Evolutionary conservation across 2,888 invertebrate species (phyloP).

Genomic region (Biston betularia): DNA sequence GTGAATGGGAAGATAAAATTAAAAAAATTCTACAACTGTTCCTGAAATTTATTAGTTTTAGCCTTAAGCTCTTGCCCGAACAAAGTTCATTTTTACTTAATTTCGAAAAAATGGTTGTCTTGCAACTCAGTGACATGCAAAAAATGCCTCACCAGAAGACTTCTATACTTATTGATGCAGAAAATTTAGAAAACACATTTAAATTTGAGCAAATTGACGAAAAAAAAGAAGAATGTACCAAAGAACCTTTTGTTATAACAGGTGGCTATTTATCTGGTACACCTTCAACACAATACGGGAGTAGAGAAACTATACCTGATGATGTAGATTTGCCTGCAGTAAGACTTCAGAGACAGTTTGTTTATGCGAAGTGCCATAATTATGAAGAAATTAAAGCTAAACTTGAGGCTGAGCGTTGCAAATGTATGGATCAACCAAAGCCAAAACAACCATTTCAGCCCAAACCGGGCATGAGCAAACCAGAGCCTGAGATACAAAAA

Average conservation of each 20-base stretch:
- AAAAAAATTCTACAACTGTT: conserved; percentile 73
- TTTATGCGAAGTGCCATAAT: conserved; percentile 76
- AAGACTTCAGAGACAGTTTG: conserved; percentile 66
- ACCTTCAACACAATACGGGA: conserved; percentile 63
- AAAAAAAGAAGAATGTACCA: conserved; percentile 53
- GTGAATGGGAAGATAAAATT: conserved; percentile 73
- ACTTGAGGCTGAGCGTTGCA: conserved; percentile 67
- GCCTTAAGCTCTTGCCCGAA: conserved; percentile 75
- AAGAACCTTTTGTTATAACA: conserved; percentile 67
- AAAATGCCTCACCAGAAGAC: conserved; percentile 56
- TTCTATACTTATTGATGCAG: conserved; percentile 63
- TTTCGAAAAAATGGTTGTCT: conserved; percentile 74
- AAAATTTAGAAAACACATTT: conserved; percentile 57
- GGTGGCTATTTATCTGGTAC: conserved; percentile 65
- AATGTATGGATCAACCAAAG: conserved; percentile 54
- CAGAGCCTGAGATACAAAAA: conserved; percentile 33
- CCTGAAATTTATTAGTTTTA: conserved; percentile 76
- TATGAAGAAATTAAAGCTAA: conserved; percentile 69
- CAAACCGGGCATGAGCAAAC: conserved; percentile 9
- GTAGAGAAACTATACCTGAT: conserved; percentile 70
- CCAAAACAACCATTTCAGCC: conserved; percentile 12
- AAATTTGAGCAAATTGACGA: conserved; percentile 55
- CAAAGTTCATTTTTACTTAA: conserved; percentile 76
- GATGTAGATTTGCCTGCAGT: conserved; percentile 69
- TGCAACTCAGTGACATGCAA: conserved; percentile 76